Evolutionary conservation across 2,888 invertebrate species (phyloP).

Genomic region (Nomada fabriciana): DNA sequence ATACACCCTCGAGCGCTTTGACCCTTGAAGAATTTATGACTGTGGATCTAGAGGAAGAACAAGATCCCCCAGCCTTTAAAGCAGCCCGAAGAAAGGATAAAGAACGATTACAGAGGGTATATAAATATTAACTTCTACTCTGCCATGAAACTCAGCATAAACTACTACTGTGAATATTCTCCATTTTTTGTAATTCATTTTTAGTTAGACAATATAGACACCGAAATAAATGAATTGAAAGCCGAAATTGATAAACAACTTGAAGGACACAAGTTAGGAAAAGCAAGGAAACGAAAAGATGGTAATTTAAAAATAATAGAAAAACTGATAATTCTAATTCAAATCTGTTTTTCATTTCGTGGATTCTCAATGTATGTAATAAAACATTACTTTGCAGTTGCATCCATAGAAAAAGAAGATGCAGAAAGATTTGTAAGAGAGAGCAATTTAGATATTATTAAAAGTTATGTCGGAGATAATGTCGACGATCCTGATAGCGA

Average conservation of each 20-base stretch:
- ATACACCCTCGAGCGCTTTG: constrained; percentile 97
- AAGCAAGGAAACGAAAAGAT: constrained; percentile 84
- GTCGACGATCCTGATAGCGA: constrained; percentile 74
- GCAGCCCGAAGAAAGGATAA: constrained; percentile 95
- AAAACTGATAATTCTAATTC: background rate
- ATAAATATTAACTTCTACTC: constrained; percentile 51
- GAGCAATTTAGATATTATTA: constrained; percentile 84
- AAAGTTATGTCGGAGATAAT: constrained; percentile 81
- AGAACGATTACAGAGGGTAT: constrained; percentile 91
- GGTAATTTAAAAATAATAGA: constrained; percentile 74
- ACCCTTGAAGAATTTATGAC: constrained; percentile 99
- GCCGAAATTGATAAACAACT: constrained; percentile 93
- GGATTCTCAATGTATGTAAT: background rate
- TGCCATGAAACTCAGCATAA: background rate
- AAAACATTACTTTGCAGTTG: constrained; percentile 36
- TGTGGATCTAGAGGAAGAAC: constrained; percentile 97
- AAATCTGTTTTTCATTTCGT: background rate
- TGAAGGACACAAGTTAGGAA: constrained; percentile 85
- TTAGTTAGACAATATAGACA: constrained; percentile 83
- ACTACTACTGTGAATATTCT: background rate
- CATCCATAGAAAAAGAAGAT: constrained; percentile 78
- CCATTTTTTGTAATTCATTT: constrained; percentile 64
- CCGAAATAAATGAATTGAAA: constrained; percentile 91
- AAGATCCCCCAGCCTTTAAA: constrained; percentile 98
- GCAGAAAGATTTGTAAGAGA: constrained; percentile 84